A percentile compares a stretch with the other conserved stretches of the same genome.
phyloP scores from a whole-genome alignment of 2,888 invertebrate genomes.

The Unio delphinus region DNA sequence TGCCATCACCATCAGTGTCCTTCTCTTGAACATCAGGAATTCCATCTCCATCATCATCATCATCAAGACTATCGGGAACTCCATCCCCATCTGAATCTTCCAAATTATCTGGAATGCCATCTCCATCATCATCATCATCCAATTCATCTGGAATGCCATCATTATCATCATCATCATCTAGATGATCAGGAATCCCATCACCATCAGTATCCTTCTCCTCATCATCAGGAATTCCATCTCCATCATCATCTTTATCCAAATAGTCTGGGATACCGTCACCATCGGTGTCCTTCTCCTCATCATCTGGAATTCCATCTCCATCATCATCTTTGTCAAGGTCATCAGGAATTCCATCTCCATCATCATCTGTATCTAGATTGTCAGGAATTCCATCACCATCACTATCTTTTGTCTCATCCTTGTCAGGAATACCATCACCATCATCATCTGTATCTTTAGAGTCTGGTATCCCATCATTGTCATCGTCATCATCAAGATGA shows the following conservation, averaged over 20 bases:
- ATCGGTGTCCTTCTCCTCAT: conserved; percentile 56
- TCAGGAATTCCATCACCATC: conserved; percentile 58
- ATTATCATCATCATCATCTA: conserved; percentile 53
- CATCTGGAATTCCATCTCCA: conserved; percentile 61
- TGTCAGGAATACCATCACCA: conserved; percentile 57
- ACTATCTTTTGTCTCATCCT: conserved; percentile 24
- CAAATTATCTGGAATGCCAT: conserved; percentile 63
- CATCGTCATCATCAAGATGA: conserved; percentile 49
- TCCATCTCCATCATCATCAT: conserved; percentile 62
- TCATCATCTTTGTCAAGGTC: conserved; percentile 51
- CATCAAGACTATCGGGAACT: conserved; percentile 56
- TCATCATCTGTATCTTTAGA: conserved; percentile 54
- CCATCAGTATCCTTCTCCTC: conserved; percentile 53
- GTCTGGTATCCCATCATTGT: conserved; percentile 62
- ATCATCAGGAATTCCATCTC: conserved; percentile 55
- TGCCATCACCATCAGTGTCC: conserved; percentile 55
- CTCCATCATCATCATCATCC: conserved; percentile 57
- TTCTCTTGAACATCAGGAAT: conserved; percentile 51
- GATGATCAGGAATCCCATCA: conserved; percentile 59
- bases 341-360: conserved; percentile 63
- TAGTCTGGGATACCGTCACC: conserved; percentile 56
- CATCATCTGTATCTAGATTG: conserved; percentile 37
- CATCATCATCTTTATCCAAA: conserved; percentile 45
- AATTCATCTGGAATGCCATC: conserved; percentile 63
- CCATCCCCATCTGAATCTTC: conserved; percentile 61